Evolutionary conservation across 2,888 invertebrate genomes (phyloP).

Genomic region (Noctuana brunneofusca): DNA sequence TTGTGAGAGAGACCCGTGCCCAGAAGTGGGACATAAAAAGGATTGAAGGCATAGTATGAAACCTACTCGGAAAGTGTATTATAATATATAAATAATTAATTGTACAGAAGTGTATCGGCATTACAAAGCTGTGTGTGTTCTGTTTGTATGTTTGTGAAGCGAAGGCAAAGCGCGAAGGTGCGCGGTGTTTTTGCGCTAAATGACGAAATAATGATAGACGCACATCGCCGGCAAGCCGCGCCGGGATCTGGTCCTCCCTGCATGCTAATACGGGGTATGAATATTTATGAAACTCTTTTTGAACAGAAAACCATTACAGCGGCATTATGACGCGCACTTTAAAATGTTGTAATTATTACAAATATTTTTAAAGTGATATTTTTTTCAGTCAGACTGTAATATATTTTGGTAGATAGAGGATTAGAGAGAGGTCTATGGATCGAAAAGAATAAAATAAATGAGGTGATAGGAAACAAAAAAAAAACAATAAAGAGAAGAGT

Average conservation of each 20-base stretch:
- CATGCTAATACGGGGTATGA: slow-evolving; percentile 76
- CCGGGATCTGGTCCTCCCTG: slow-evolving; percentile 58
- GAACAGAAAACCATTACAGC: slow-evolving; percentile 54
- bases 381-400: not conserved
- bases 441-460: too few species aligned
- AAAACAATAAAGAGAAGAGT: too few species aligned
- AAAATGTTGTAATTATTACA: slow-evolving; percentile 20
- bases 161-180: slow-evolving; percentile 55
- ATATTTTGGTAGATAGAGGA: not conserved
- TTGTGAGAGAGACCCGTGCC: too few species aligned
- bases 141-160: slow-evolving; percentile 31
- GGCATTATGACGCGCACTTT: slow-evolving; percentile 31
- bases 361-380: slow-evolving; percentile 6
- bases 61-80: not conserved
- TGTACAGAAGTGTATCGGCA: not conserved
- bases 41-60: too few species aligned
- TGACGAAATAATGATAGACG: slow-evolving; percentile 77
- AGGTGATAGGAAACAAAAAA: too few species aligned
- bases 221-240: slow-evolving; percentile 54
- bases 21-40: too few species aligned
- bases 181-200: slow-evolving; percentile 75
- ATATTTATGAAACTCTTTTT: slow-evolving; percentile 77
- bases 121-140: not conserved
- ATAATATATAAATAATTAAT: not conserved
- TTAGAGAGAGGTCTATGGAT: not conserved